Percentiles rank a stretch among this genome's conserved stretches.
phyloP scores from a whole-genome alignment of 2,888 invertebrate species.

The Chymomyza procnemis region DNA sequence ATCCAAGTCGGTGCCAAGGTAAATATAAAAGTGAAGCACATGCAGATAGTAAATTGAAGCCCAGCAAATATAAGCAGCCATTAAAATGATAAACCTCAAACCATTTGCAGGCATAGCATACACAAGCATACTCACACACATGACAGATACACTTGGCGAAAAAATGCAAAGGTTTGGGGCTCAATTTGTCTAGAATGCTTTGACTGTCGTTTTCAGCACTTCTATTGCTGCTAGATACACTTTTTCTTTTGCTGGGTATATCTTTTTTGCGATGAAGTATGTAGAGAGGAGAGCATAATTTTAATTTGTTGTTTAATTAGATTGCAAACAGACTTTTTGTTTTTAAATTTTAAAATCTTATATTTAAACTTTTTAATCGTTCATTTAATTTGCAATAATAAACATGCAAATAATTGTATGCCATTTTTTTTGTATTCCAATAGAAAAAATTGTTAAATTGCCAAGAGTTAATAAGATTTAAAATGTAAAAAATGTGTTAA shows the following conservation, averaged over 20 bases:
- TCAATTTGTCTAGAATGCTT: not conserved
- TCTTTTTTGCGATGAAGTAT: not conserved
- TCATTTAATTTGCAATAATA: no score
- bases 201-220: not conserved
- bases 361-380: no score
- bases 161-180: not conserved
- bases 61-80: constrained; percentile 64
- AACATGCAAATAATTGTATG: no score
- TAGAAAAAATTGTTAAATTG: no score
- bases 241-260: not conserved
- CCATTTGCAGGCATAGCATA: not conserved
- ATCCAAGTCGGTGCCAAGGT: not conserved
- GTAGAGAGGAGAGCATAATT: not conserved
- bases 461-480: no score
- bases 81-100: constrained; percentile 61
- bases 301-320: no score
- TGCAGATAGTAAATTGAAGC: constrained; percentile 30
- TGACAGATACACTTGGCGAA: not conserved
- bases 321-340: no score
- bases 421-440: no score
- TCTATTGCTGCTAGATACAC: not conserved
- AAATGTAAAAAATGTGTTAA: no score
- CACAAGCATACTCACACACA: constrained; percentile 11
- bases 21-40: constrained; percentile 2
- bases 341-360: no score